Evolutionary conservation across 2,113 vertebrate genomes (phyloP).

Genomic region (Apodemus sylvaticus): DNA sequence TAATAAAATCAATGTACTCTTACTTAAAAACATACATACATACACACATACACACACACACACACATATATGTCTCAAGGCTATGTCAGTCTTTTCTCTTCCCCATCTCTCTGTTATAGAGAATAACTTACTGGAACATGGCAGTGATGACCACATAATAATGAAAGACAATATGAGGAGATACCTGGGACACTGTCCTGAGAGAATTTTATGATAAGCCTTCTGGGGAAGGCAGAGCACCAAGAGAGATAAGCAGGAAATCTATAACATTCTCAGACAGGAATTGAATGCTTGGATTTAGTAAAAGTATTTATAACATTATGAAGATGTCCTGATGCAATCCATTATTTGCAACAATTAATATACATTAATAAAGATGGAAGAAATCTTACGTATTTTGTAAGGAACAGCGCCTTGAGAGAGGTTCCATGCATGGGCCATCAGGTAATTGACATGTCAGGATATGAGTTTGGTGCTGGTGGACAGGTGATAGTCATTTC

Average conservation of each 20-base stretch:
- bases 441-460: not conserved
- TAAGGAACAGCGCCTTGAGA: not conserved
- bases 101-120: not conserved
- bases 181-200: not conserved
- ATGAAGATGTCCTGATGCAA: not conserved
- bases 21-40: too few relatives aligned
- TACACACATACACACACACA: too few relatives aligned
- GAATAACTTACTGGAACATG: not conserved
- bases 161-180: not conserved
- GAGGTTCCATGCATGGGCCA: not conserved
- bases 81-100: not conserved
- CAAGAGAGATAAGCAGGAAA: not conserved
- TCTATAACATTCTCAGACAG: not conserved
- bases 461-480: not conserved
- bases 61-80: not conserved
- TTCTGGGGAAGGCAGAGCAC: not conserved
- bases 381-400: not conserved
- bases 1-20: too few relatives aligned
- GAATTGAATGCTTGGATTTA: not conserved
- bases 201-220: not conserved
- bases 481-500: too few relatives aligned
- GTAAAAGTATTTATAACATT: not conserved
- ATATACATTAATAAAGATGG: not conserved
- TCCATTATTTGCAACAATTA: not conserved
- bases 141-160: not conserved